Conservation (phyloP, 2,888 invertebrate genomes). For the Alitta virens region DNA sequence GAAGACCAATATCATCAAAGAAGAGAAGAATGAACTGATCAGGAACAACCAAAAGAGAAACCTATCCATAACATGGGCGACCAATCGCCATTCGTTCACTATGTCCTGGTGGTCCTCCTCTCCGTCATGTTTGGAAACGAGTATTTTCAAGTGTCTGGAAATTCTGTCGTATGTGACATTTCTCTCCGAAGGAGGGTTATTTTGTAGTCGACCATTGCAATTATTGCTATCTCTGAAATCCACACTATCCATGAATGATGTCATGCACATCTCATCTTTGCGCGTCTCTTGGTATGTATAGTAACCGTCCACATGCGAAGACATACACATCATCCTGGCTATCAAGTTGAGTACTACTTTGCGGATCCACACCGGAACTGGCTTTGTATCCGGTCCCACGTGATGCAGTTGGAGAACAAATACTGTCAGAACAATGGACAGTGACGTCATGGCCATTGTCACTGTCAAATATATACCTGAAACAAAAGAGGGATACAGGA, state of each 20-base stretch:
- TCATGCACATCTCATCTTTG: not conserved
- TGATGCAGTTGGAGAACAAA: constrained; percentile 50
- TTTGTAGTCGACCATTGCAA: not conserved
- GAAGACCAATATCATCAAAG: too few species aligned
- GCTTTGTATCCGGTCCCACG: constrained; percentile 38
- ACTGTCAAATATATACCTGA: constrained; percentile 52
- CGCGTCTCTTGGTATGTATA: not conserved
- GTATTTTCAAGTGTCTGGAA: constrained; percentile 39
- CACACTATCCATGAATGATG: not conserved
- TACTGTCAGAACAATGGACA: constrained; percentile 50
- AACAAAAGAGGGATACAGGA: not conserved
- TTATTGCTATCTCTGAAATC: not conserved
- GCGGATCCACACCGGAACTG: constrained; percentile 40
- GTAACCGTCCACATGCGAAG: too few species aligned
- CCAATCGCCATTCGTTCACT: constrained; percentile 53
- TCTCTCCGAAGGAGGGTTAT: constrained; percentile 28
- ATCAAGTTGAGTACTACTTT: too few species aligned
- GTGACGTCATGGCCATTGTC: constrained; percentile 47
- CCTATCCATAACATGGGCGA: constrained; percentile 60
- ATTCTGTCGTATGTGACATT: constrained; percentile 39
- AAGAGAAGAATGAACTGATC: constrained; percentile 58
- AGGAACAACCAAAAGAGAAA: constrained; percentile 61
- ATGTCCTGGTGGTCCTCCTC: constrained; percentile 34
- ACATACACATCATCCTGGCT: too few species aligned
- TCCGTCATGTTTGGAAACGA: constrained; percentile 41